A percentile compares a stretch with the other conserved stretches of the same genome.
Evolutionary conservation across 2,888 invertebrate species (phyloP).

Genomic region (Nineta flava): DNA sequence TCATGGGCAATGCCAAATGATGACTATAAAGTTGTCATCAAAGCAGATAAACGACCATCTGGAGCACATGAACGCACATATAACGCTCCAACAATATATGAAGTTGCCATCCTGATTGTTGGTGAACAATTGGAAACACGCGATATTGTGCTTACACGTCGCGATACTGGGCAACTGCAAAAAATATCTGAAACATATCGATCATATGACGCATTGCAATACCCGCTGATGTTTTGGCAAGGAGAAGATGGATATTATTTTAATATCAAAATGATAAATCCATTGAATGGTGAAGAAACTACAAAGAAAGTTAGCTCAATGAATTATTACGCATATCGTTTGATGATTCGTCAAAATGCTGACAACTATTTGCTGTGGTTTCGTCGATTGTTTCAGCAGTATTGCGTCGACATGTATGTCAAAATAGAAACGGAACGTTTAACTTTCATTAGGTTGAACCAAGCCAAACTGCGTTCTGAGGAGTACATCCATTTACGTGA

Average conservation of each 20-base stretch:
- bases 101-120: constrained; percentile 22
- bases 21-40: constrained; percentile 18
- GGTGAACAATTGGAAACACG: too few relatives aligned
- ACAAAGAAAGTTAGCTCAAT: too few relatives aligned
- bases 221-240: constrained; percentile 17
- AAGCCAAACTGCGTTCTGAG: too few relatives aligned
- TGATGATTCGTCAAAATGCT: constrained; percentile 17
- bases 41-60: constrained; percentile 20
- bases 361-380: constrained; percentile 17
- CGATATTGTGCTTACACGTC: constrained; percentile 18
- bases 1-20: constrained; percentile 15
- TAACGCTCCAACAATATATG: constrained; percentile 22
- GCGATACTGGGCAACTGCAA: constrained; percentile 13
- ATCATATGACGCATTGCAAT: constrained; percentile 17
- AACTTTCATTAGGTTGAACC: constrained; percentile 18
- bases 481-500: too few relatives aligned
- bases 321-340: too few relatives aligned
- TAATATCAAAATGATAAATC: constrained; percentile 9
- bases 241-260: constrained; percentile 14
- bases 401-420: constrained; percentile 23
- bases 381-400: constrained; percentile 21
- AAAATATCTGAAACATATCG: constrained; percentile 12
- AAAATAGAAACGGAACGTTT: constrained; percentile 24
- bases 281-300: neutral
- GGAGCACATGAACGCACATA: constrained; percentile 18